These are phyloP conservation scores for Aphelocoma californica DNA, from an alignment of 2,797 vertebrate species.

Conservation along the genomic window DNA sequence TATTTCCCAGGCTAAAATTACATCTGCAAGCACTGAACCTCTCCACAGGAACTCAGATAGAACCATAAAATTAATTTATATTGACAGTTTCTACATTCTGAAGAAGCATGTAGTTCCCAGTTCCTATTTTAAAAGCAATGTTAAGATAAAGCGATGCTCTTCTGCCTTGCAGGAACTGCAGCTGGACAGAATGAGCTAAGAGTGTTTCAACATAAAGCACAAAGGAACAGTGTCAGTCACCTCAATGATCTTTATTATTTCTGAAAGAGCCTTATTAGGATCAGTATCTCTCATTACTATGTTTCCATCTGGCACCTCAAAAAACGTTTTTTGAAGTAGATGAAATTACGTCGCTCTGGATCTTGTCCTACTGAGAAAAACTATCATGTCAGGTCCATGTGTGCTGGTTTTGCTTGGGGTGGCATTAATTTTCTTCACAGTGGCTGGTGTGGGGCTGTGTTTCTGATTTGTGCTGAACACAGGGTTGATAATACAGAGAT, in stretches of 20 bases:
- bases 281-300: neutral
- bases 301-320: neutral
- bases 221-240: neutral
- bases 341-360: neutral
- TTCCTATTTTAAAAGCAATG: slow-evolving; percentile 21
- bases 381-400: neutral
- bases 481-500: neutral
- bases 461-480: neutral
- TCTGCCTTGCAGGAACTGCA: neutral
- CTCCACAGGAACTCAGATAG: neutral
- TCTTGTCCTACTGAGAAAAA: neutral
- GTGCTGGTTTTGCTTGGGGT: neutral
- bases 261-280: neutral
- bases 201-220: neutral
- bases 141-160: neutral
- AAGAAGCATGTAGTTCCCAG: neutral
- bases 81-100: neutral
- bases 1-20: slow-evolving; percentile 24
- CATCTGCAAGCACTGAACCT: neutral
- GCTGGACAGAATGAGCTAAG: neutral
- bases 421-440: neutral
- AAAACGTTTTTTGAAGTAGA: neutral
- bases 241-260: neutral
- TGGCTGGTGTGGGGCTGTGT: neutral
- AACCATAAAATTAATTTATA: slow-evolving; percentile 19